Base-by-base conservation (phyloP, 2,888 invertebrate genomes). In the Cristatella mucedo region DNA sequence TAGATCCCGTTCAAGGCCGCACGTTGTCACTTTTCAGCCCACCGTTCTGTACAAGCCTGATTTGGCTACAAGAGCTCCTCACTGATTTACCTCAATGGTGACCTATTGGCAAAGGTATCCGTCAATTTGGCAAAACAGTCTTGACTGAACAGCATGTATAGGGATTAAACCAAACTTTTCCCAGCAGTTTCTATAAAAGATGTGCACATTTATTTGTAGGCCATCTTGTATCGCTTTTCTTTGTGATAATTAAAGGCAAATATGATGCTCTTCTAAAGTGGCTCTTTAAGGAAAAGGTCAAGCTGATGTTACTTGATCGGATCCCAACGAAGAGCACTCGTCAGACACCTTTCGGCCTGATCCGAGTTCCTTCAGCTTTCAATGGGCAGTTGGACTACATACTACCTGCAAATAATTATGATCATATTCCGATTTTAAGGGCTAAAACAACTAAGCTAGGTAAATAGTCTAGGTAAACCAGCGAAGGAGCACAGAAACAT, bases 281-380 rank as follows among this genome's bases (percentile, higher is more conserved):
- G 63, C 64, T 63, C 1, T 61, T 60, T 41, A 43, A 46, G 5
- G 55, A 55, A 41, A 50, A 56, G 32, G 36, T 64, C 2, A 59
- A 58, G 1, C 51, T 64, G 30, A 57, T 57, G 50, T 48, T 63
- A 41, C 44, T 61, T 1, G 61, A 64, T 44, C 63, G 62, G 46
- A 53, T 50, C 29, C 45, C 50, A 9, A 32, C 41, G 26, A 21
- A 31, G 13, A 54, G n/a, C 55, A 62, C 36, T 46, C 61, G 3
- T 44, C 56, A n/a, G 63, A 63, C 41, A 54, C 61, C 1, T 65
- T 65, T 47, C 45, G 55, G 26, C 63, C 63, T 0, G 64, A 65
- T 44, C 55, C 56, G 1, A 50, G 49, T 31, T 60, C 59, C 37
- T 51, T 56, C 2, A 61, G 60, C 1, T 65, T 63, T 50, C 51